Conservation (phyloP, 1,140 invertebrate species). For the Drosophila nigrodunni region DNA sequence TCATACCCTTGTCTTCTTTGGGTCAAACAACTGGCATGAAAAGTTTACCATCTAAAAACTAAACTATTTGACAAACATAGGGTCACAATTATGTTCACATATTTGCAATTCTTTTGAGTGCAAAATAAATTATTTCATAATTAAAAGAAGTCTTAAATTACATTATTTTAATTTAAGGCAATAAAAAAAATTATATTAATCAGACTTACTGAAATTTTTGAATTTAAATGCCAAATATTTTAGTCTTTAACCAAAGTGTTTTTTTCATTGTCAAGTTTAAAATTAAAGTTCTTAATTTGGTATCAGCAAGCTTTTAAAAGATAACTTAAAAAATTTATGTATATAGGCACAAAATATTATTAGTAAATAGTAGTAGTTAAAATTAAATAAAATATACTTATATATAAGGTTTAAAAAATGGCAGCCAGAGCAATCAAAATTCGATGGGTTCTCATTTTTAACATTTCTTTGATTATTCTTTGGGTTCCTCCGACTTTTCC, state of each 20-base stretch:
- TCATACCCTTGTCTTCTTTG: constrained; percentile 21
- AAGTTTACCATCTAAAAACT: background rate
- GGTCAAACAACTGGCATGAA: constrained; percentile 18
- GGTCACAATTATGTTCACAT: background rate
- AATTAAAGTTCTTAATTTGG: too few relatives aligned
- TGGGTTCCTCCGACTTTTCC: constrained; percentile 5
- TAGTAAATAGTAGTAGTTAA: background rate
- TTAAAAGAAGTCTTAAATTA: too few relatives aligned
- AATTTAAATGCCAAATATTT: too few relatives aligned
- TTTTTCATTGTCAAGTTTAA: too few relatives aligned
- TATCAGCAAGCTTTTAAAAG: background rate
- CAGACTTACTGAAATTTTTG: too few relatives aligned
- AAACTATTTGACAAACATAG: background rate
- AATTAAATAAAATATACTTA: background rate
- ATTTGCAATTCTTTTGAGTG: too few relatives aligned
- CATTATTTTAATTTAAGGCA: too few relatives aligned
- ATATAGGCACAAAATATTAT: too few relatives aligned
- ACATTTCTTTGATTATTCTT: background rate
- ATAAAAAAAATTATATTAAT: too few relatives aligned
- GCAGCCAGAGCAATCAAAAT: constrained; percentile 10
- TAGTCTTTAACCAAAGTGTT: too few relatives aligned
- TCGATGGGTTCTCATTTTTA: background rate
- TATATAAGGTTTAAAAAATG: background rate
- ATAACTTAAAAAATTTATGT: background rate
- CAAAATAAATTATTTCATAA: too few relatives aligned